These are phyloP conservation scores for Phortica magna DNA, from an alignment of 2,888 invertebrate species.

Conservation along the genomic window DNA sequence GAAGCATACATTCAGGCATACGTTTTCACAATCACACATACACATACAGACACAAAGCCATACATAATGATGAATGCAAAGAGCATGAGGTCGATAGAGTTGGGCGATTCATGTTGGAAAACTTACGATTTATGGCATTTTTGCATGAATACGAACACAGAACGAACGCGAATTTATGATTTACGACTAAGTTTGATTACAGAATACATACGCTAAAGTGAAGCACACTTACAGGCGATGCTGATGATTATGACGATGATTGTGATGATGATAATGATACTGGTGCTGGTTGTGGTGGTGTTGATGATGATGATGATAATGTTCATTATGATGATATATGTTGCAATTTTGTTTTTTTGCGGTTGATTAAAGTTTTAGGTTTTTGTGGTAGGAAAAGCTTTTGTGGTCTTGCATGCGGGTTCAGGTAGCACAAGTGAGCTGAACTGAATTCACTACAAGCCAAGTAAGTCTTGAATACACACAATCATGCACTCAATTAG, in stretches of 20 bases:
- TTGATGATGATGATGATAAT: neutral
- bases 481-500: slow-evolving; percentile 24
- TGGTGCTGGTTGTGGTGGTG: slow-evolving; percentile 9
- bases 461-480: slow-evolving; percentile 3
- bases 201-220: slow-evolving; percentile 4
- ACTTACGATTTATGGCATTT: slow-evolving; percentile 63
- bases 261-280: slow-evolving; percentile 1
- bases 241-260: neutral
- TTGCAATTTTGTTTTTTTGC: neutral
- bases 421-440: neutral
- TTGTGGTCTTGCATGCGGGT: slow-evolving; percentile 7
- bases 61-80: neutral
- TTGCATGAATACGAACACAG: slow-evolving; percentile 56
- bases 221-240: slow-evolving; percentile 28
- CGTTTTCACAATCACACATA: neutral
- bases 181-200: slow-evolving; percentile 29
- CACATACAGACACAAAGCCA: neutral
- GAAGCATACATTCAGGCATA: slow-evolving; percentile 51
- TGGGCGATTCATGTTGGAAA: slow-evolving; percentile 28
- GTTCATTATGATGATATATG: slow-evolving; percentile 22
- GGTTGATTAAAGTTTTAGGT: slow-evolving; percentile 11
- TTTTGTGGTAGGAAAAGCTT: neutral
- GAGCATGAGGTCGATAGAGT: slow-evolving; percentile 31
- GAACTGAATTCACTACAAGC: slow-evolving; percentile 6
- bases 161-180: slow-evolving; percentile 32